Evolutionary conservation across 2,113 vertebrate species (phyloP).

Genomic region (Cervus canadensis): DNA sequence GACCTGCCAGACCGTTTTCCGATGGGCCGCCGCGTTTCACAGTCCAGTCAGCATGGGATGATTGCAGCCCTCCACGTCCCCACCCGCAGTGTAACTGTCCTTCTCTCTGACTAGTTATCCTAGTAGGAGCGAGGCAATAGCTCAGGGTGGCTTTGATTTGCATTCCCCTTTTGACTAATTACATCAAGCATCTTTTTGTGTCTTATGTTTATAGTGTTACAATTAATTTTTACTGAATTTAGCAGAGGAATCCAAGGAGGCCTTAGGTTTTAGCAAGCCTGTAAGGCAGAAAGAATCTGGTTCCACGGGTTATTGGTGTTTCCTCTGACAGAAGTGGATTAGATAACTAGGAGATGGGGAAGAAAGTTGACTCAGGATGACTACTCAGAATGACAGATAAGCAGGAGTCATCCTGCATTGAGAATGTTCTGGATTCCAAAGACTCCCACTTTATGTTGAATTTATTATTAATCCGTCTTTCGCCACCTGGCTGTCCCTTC

Average conservation of each 20-base stretch:
- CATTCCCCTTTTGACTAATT: not conserved
- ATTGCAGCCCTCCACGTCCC: not conserved
- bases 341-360: not conserved
- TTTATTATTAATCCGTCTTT: not conserved
- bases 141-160: not conserved
- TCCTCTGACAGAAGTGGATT: not conserved
- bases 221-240: not conserved
- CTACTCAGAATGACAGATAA: not conserved
- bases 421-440: not conserved
- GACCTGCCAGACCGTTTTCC: not conserved
- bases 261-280: not conserved
- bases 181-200: not conserved
- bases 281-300: not conserved
- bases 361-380: not conserved
- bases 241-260: not conserved
- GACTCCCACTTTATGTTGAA: not conserved
- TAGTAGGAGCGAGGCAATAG: not conserved
- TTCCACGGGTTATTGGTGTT: no score
- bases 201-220: not conserved
- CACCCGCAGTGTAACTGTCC: no score
- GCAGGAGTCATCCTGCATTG: not conserved
- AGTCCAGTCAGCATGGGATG: no score
- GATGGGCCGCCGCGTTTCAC: accelerated
- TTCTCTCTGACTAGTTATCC: not conserved
- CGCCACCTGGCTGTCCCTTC: not conserved